Base-by-base conservation (phyloP, 2,888 invertebrate species). In the Ophion obscuratus region DNA sequence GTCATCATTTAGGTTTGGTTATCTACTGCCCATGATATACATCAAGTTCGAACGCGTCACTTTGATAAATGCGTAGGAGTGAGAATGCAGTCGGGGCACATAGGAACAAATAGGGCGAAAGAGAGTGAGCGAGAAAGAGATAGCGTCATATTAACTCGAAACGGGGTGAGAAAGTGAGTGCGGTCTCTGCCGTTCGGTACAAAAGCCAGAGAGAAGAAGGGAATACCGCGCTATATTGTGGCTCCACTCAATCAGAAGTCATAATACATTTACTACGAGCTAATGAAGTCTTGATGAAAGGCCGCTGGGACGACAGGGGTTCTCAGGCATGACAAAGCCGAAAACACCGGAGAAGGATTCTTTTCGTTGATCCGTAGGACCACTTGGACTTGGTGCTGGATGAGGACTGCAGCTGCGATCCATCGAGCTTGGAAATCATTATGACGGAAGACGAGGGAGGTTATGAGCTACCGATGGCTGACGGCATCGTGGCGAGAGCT, bases 271-370 rank as follows among this genome's bases (percentile, higher is more conserved):
- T 94, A 94, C 92, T 92, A 89, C 89, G 90, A 91, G 91, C 92
- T 94, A 94, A 94, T 93, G 93, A 94, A 94, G 93, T 92, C 93
- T 91, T 93, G 93, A 94, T 93, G 94, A 94, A 94, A 93, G 93
- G 92, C 93, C 88, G 81, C 24, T 71, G 71, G 86, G 71, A 44
- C 68, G 61, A 59, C 92, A 90, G 90, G 81, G 92, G 87, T 89
- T 89, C 90, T 90, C 90, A 81, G 79, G 24, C 66, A 17, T 70
- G 27, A 73, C 77, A 47, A 76, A 57, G 24, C 57, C 20, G 57
- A 74, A 80, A 80, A 74, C 75, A 76, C 57, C 36, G 36, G 53
- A 47, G 53, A 40, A 67, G 59, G 47, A 68, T 61, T 47, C 57
- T n/a, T 70, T 70, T 14, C 40, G 36, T 31, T n/a, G n/a, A 10